Evolutionary conservation across 2,888 invertebrate species (phyloP).

Genomic region (Lithophane ornitopus): DNA sequence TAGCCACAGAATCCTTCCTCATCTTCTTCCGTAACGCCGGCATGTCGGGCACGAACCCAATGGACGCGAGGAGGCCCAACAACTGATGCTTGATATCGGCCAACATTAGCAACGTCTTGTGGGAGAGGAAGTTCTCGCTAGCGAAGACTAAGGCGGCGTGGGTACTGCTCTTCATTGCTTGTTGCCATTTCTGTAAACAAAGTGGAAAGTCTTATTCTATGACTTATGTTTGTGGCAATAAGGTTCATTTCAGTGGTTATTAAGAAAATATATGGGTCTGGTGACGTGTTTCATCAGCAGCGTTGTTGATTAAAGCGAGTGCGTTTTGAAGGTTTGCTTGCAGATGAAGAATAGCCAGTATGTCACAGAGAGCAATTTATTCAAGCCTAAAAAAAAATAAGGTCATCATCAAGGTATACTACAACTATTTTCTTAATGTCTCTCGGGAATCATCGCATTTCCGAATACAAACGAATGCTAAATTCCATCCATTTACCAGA

Average conservation of each 20-base stretch:
- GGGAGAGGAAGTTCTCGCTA: constrained; percentile 95
- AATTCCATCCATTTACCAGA: too few species aligned
- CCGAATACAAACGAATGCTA: too few species aligned
- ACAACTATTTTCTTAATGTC: too few species aligned
- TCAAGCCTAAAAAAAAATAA: too few species aligned
- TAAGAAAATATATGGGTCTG: too few species aligned
- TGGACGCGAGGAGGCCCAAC: constrained; percentile 93
- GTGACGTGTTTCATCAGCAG: too few species aligned
- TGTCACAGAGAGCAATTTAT: too few species aligned
- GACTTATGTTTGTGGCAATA: neutral
- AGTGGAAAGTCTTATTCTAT: neutral
- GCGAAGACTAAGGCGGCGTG: constrained; percentile 95
- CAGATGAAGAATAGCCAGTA: too few species aligned
- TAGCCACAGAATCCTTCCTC: constrained; percentile 92
- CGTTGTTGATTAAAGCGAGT: too few species aligned
- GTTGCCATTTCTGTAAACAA: constrained; percentile 93
- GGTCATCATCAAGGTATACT: too few species aligned
- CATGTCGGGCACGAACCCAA: constrained; percentile 94
- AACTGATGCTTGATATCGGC: constrained; percentile 96
- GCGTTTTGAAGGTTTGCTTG: too few species aligned
- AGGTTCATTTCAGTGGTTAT: neutral
- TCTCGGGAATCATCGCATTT: too few species aligned
- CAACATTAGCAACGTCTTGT: constrained; percentile 95
- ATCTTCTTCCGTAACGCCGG: constrained; percentile 88
- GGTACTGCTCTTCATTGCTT: constrained; percentile 92